Evolutionary conservation across 2,888 invertebrate species (phyloP).

Genomic region (Thymelicus lineola): DNA sequence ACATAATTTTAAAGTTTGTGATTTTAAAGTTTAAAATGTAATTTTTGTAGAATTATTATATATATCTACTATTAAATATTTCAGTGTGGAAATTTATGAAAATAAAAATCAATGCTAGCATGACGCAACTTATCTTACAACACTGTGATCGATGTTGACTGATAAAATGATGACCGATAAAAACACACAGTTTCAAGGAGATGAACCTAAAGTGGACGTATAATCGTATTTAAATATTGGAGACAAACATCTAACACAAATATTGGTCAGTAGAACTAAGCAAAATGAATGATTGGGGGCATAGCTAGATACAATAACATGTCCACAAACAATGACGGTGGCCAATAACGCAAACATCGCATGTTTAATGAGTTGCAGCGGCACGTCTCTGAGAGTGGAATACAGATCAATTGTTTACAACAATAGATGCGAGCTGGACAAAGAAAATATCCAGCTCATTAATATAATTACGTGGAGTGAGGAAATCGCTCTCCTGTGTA

Average conservation of each 20-base stretch:
- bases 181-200: slow-evolving; percentile 4
- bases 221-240: slow-evolving; percentile 26
- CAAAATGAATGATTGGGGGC: slow-evolving; percentile 61
- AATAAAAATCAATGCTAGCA: background rate
- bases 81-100: background rate
- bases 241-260: slow-evolving; percentile 15
- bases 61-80: no score
- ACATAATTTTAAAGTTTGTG: no score
- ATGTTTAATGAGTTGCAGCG: slow-evolving; percentile 68
- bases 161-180: background rate
- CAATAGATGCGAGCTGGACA: slow-evolving; percentile 66
- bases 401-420: slow-evolving; percentile 74
- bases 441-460: slow-evolving; percentile 63
- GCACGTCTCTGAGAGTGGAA: slow-evolving; percentile 61
- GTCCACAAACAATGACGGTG: slow-evolving; percentile 64
- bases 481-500: slow-evolving; percentile 47
- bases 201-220: slow-evolving; percentile 4
- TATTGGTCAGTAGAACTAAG: slow-evolving; percentile 38
- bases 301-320: slow-evolving; percentile 60
- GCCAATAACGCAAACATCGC: slow-evolving; percentile 66
- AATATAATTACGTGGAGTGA: slow-evolving; percentile 53
- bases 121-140: background rate
- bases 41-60: no score
- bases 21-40: no score
- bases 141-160: background rate